Evolutionary conservation across 2,797 vertebrate genomes (phyloP).

Genomic region (Ammospiza maritima): DNA sequence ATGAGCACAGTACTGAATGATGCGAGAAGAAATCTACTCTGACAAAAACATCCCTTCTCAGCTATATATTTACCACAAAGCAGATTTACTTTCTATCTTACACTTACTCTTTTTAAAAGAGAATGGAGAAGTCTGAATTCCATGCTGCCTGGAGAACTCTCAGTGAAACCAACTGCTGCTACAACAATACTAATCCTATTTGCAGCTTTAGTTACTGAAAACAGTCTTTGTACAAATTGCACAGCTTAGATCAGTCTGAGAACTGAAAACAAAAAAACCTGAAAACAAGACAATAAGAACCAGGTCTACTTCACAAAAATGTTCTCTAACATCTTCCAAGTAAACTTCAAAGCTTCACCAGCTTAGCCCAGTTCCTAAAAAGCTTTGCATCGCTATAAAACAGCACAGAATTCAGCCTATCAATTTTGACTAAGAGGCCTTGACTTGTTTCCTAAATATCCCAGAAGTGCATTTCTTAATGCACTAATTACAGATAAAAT

Average conservation of each 20-base stretch:
- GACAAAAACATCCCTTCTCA: neutral
- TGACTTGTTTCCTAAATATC: neutral
- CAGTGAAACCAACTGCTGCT: neutral
- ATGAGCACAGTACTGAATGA: neutral
- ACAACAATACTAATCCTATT: neutral
- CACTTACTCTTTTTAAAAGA: neutral
- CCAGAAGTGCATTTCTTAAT: neutral
- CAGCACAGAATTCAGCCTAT: neutral
- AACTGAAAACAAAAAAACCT: neutral
- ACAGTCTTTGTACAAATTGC: neutral
- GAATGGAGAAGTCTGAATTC: neutral
- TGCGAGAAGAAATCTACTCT: neutral
- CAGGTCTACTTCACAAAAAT: neutral
- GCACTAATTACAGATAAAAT: neutral
- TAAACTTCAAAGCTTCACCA: neutral
- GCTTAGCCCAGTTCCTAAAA: neutral
- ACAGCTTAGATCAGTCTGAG: neutral
- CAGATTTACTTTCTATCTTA: neutral
- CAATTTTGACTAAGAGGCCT: neutral
- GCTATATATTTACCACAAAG: neutral
- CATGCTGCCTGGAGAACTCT: neutral
- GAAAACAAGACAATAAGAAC: neutral
- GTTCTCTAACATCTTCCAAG: neutral
- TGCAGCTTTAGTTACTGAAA: neutral
- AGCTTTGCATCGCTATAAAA: neutral